Evolutionary conservation across 2,113 vertebrate genomes (phyloP), one percentile per base, ranked within the genome.

Genomic region (Reinhardtius hippoglossoides): DNA sequence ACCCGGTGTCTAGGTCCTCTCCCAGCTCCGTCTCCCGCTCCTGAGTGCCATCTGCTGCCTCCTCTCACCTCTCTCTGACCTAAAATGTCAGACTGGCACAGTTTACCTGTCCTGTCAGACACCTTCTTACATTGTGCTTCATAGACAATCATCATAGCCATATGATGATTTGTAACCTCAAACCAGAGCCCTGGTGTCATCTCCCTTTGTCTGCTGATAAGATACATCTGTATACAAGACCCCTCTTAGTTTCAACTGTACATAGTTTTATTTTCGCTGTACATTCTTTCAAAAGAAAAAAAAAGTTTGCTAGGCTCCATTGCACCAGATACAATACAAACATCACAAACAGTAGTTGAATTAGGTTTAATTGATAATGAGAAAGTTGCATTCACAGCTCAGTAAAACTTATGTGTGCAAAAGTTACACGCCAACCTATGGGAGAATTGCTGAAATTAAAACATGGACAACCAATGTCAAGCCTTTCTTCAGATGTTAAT

Each of bases 11-110:
- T 31, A 23, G 58, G 23, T 80, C 54, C 40, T 65, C 70, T 40
- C 75, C 81, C 87, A 87, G 78, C 72, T 71, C 54, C 12, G 5
- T 37, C 40, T 69, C 73, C 71, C 73, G 76, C 69, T 50, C 71
- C 86, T 82, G 79, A 67, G 80, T 31, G 63, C 90, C 91, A 93
- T 92, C 87, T 92, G 86, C 54, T 88, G 72, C 64, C 59, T 83
- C 27, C 73, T 91, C 68, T 83, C 78, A 82, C 71, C 66, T 84
- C 46, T 68, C 55, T 76, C 64, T 82, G 66, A 76, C 73, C 71
- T 73, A 44, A 78, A 58, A 73, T 77, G 83, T 71, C 73, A 76
- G 24, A 67, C 71, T 64, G 27, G 44, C 61, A 76, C 58, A 87
- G 57, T 88, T 90, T 65, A 91, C 78, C 67, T 50, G 37, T 86